These are phyloP conservation scores for Thalassoma bifasciatum DNA, from an alignment of 2,113 vertebrate genomes.

Conservation along the genomic window DNA sequence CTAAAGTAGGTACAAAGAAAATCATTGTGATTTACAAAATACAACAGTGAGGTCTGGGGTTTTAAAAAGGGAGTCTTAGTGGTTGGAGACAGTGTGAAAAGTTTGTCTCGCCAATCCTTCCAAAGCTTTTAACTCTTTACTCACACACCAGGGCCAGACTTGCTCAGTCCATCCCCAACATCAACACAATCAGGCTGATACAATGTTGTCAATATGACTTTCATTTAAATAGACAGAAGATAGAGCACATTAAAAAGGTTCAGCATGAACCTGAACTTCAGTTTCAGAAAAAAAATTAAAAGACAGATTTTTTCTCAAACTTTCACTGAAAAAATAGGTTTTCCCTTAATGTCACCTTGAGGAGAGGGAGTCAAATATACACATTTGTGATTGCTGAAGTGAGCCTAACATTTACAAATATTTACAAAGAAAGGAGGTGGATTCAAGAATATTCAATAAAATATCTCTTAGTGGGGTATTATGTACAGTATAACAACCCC, in stretches of 20 bases:
- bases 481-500: slow-evolving; percentile 48
- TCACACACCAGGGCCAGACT: slow-evolving; percentile 19
- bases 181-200: slow-evolving; percentile 20
- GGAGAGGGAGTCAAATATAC: slow-evolving; percentile 69
- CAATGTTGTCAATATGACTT: slow-evolving; percentile 2
- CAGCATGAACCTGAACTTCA: slow-evolving; percentile 58
- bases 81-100: slow-evolving; percentile 13
- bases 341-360: slow-evolving; percentile 33
- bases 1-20: slow-evolving; percentile 37
- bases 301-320: slow-evolving; percentile 36
- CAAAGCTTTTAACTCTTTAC: slow-evolving; percentile 4
- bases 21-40: slow-evolving; percentile 42
- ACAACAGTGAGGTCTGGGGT: slow-evolving; percentile 37
- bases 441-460: slow-evolving; percentile 45
- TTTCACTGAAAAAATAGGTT: slow-evolving; percentile 71
- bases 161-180: slow-evolving; percentile 11
- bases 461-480: slow-evolving; percentile 43
- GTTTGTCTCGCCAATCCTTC: background rate
- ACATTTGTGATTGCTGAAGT: slow-evolving; percentile 43
- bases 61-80: slow-evolving; percentile 24
- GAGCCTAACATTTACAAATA: slow-evolving; percentile 43
- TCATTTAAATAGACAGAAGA: slow-evolving; percentile 4
- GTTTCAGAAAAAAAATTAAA: slow-evolving; percentile 49
- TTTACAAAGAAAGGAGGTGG: slow-evolving; percentile 22
- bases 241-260: slow-evolving; percentile 24